Evolutionary conservation across 64 coral and sea anemone genomes (phyloP), one percentile per base, ranked within the genome.

Genomic region (Actinia tenebrosa): DNA sequence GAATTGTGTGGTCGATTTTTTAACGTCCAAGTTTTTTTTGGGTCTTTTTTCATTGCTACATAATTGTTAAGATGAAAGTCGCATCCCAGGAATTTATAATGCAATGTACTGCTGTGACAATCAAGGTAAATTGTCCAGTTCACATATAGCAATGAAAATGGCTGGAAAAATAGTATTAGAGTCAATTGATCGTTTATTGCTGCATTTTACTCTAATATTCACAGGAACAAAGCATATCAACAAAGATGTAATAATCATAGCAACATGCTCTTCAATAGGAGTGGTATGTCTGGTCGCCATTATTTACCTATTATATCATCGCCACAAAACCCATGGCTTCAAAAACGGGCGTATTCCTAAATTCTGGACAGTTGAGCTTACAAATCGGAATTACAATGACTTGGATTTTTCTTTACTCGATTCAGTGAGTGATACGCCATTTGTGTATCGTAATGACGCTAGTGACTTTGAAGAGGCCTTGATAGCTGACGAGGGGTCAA

Each of bases 321-420:
- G 78, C 45, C 54, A 42, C 61, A 92, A 71, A 80, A 55, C 82
- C 43, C 47, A 71, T 26, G 20, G 19, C n/a, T 5, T 52, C 30
- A 37, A 37, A 64, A 91, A 86, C 72, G 60, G 86, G 55, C 79
- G 43, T 46, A 69, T 84, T 14, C 87, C 87, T 82, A 92, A 96
- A 71, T 89, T 87, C 42, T 93, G 94, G 91, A 96, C 94, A 46
- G 91, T 93, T 50, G 94, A 96, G 87, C 78, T 96, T 78, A 84
- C 91, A 58, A 96, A 96, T 56, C 88, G 91, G 19, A 96, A 92
- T 82, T 96, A 92, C 82, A 91, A 93, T 88, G 94, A 96, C 62
- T 63, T 96, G 85, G 94, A 96, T 80, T 96, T 97, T 66, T 97
- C 94, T 42, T 82, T 97, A 10, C 72, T 97, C 45, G 88, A 93